A percentile compares a stretch with the other conserved stretches of the same genome.
phyloP scores from a whole-genome alignment of 1,140 invertebrate species.

The fruit fly (Drosophila melanogaster) region DNA sequence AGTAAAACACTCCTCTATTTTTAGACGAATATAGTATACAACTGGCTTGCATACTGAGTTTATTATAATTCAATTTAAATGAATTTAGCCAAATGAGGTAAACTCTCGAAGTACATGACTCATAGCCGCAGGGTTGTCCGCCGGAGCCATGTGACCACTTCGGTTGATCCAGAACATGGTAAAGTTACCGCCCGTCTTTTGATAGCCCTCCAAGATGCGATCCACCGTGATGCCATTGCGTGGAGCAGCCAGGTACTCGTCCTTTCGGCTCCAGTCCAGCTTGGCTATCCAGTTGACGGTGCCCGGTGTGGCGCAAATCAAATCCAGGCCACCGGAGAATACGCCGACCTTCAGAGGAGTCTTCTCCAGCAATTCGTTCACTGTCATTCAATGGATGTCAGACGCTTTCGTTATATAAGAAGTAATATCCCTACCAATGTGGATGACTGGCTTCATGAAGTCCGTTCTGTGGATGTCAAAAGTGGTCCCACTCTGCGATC shows the following conservation, averaged over 20 bases:
- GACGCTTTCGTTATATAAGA: no score
- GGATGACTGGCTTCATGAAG: constrained; percentile 93
- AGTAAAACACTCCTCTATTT: not conserved
- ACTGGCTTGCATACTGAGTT: constrained; percentile 3
- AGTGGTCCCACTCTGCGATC: constrained; percentile 86
- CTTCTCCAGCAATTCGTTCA: constrained; percentile 89
- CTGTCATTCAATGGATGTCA: constrained; percentile 79
- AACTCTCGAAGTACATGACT: constrained; percentile 64
- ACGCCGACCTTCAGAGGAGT: constrained; percentile 85
- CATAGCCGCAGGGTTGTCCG: constrained; percentile 77
- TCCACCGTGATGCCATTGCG: constrained; percentile 86
- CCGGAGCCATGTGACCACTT: constrained; percentile 87
- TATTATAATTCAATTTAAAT: not conserved
- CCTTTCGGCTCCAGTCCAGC: constrained; percentile 87
- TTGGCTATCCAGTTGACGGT: constrained; percentile 89
- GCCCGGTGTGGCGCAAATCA: constrained; percentile 90
- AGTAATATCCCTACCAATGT: constrained; percentile 86
- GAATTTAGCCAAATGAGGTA: constrained; percentile 63
- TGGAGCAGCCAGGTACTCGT: constrained; percentile 85
- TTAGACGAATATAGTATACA: not conserved
- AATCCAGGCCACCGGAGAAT: constrained; percentile 86
- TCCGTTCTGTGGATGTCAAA: constrained; percentile 89
- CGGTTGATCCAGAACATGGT: constrained; percentile 90
- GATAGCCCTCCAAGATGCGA: constrained; percentile 87
- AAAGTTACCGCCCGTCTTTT: constrained; percentile 89